Evolutionary conservation across 2,113 vertebrate species (phyloP).

Genomic region (Scalopus aquaticus): DNA sequence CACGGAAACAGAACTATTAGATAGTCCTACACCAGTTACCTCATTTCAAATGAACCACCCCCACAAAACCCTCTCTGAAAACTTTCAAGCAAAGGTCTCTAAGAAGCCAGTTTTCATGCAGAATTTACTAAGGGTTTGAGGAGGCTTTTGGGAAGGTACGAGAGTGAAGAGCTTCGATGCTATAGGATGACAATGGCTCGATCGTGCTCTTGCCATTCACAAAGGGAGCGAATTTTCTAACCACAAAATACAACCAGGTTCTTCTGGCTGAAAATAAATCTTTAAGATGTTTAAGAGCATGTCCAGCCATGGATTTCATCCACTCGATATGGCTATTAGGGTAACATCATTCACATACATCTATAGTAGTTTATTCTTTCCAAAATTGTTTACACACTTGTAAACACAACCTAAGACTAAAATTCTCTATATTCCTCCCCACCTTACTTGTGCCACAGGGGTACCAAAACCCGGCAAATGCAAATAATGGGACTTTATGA

Average conservation of each 20-base stretch:
- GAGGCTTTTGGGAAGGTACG: neutral
- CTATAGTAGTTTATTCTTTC: neutral
- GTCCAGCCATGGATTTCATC: slow-evolving; percentile 3
- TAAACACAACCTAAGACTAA: neutral
- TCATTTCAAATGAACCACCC: neutral
- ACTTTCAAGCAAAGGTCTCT: neutral
- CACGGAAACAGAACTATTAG: neutral
- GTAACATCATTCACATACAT: neutral
- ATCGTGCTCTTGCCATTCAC: neutral
- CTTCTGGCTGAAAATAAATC: neutral
- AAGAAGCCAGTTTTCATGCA: neutral
- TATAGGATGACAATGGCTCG: neutral
- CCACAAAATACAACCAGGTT: neutral
- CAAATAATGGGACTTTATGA: neutral
- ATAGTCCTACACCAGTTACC: neutral
- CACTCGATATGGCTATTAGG: neutral
- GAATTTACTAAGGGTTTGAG: neutral
- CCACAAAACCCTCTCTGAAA: neutral
- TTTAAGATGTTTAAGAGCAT: neutral
- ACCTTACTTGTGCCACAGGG: neutral
- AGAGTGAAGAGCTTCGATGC: neutral
- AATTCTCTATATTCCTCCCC: neutral
- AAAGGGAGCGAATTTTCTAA: neutral
- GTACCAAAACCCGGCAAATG: neutral
- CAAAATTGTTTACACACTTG: neutral